Percentiles rank a stretch among this genome's conserved stretches.
These are phyloP conservation scores for Arenaria interpres DNA, from an alignment of 2,113 vertebrate species.

Conservation along the genomic window DNA sequence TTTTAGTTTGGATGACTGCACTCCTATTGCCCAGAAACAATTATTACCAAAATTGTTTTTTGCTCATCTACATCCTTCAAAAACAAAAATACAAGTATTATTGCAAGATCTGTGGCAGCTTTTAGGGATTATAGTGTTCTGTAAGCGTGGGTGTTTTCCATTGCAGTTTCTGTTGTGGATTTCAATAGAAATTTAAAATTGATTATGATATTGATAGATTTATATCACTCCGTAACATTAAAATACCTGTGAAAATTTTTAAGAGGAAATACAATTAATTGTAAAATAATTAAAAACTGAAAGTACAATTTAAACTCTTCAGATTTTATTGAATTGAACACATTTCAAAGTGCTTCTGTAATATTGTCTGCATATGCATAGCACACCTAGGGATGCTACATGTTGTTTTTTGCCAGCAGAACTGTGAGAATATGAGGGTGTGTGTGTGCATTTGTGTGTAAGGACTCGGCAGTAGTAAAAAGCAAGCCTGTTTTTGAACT, in stretches of 20 bases:
- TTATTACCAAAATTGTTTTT: neutral
- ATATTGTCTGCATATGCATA: neutral
- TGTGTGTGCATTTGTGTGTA: neutral
- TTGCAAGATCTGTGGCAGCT: neutral
- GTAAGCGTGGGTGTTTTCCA: neutral
- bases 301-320: neutral
- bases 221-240: rapidly evolving
- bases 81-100: neutral
- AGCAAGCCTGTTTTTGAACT: neutral
- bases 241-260: neutral
- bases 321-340: neutral
- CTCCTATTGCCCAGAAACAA: neutral
- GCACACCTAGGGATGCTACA: neutral
- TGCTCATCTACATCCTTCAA: neutral
- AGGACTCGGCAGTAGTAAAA: neutral
- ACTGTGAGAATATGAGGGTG: neutral
- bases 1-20: neutral
- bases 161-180: neutral
- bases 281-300: neutral
- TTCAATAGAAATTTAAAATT: neutral
- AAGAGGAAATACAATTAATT: neutral
- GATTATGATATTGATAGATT: neutral
- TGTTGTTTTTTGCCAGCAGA: neutral
- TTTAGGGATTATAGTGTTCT: neutral
- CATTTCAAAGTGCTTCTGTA: neutral